Evolutionary conservation across 1,140 invertebrate species (phyloP), one percentile per base, ranked within the genome.

Genomic region (Halesus radiatus): DNA sequence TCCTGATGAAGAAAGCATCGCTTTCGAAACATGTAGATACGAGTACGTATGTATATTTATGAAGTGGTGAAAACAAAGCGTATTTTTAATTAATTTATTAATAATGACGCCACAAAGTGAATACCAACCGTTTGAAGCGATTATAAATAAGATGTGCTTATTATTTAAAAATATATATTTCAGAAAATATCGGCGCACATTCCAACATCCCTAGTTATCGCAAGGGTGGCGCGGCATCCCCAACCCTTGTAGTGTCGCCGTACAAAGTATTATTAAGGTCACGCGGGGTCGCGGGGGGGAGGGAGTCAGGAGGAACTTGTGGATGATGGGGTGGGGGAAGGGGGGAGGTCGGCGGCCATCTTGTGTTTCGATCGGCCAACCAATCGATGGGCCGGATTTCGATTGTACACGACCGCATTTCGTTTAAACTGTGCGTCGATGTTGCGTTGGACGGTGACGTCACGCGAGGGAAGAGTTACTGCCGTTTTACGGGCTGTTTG

Each of bases 361-460:
- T 70, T 70, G 66, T 29, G 60, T 20, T 64, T 70, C 66, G 66
- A 70, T 50, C 66, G 15, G 73, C 60, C 74, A 70, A 54, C 79
- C 53, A 56, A 76, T 70, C 76, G 84, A 85, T 75, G 53, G 53
- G n/a, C 20, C 26, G 53, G 32, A 53, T 73, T 75, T 75, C 56
- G 53, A 56, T 56, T 75, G 23, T 56, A 20, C 56, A 26, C 56
- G 53, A 75, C 73, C 56, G 53, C 75, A 20, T 62, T 60, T 58
- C 23, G 22, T 45, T 45, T 45, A 10, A 18, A 7, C 32, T 16
- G 7, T n/a, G 29, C 54, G n/a, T 20, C 53, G 74, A 45, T 45
- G 10, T 45, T 45, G 37, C 16, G 26, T 60, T 23, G 32, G 56
- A 18, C 16, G 20, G 15, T 32, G 56, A 60, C 56, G 56, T 60